These are phyloP conservation scores for Paraplagusia blochii DNA, from an alignment of 2,113 vertebrate species.

Conservation along the genomic window DNA sequence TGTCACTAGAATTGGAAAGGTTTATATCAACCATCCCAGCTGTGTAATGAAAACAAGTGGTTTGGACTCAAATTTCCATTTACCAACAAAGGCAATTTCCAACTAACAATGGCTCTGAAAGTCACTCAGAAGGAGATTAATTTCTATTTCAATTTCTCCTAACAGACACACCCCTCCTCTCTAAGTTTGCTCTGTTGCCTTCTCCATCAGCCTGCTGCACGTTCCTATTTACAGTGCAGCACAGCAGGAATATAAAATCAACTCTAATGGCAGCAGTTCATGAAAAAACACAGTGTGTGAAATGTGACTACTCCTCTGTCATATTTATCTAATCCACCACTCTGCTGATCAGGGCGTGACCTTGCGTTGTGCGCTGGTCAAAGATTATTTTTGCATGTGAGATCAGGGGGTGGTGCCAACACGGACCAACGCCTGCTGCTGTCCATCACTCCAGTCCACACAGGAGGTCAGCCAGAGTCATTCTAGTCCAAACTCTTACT, in stretches of 20 bases:
- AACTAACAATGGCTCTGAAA: background rate
- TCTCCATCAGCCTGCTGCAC: constrained; percentile 19
- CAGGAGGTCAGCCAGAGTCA: constrained; percentile 19
- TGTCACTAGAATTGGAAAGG: too few relatives aligned
- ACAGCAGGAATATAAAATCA: constrained; percentile 10
- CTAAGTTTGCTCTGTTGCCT: constrained; percentile 45
- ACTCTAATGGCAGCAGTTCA: constrained; percentile 3
- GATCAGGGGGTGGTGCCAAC: constrained; percentile 17
- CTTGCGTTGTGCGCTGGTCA: constrained; percentile 25
- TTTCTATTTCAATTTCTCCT: constrained; percentile 27
- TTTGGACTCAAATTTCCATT: too few relatives aligned
- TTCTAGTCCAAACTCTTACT: constrained; percentile 5
- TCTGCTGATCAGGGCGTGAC: background rate
- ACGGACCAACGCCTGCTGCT: constrained; percentile 61
- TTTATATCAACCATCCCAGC: too few relatives aligned
- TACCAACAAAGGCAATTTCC: background rate
- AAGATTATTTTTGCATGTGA: constrained; percentile 62
- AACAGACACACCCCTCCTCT: constrained; percentile 42
- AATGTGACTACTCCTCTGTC: background rate
- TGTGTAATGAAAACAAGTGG: too few relatives aligned
- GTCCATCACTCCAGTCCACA: constrained; percentile 56
- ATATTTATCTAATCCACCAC: background rate
- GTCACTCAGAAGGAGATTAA: constrained; percentile 1
- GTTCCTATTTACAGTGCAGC: constrained; percentile 22
- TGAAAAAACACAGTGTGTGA: too few relatives aligned